Evolutionary conservation across 2,888 invertebrate genomes (phyloP).

Genomic region (Cephalotes varians): DNA sequence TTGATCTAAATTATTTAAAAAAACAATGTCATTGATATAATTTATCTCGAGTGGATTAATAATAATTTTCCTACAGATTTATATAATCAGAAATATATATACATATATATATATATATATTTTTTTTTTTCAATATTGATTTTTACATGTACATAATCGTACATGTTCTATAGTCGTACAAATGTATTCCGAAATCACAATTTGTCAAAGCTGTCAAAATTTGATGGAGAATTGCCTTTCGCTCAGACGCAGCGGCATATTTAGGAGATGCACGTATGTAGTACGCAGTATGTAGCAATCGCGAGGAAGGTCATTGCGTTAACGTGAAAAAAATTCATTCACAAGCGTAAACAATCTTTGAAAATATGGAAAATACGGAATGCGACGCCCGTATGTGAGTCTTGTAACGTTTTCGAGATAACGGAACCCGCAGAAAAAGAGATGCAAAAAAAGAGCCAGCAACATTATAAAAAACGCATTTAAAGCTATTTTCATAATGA

Average conservation of each 20-base stretch:
- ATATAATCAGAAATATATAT: neutral
- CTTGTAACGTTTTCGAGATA: slow-evolving; percentile 6
- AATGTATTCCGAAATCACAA: neutral
- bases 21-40: no score
- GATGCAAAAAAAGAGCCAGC: neutral
- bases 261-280: neutral
- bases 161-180: neutral
- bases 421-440: slow-evolving; percentile 4
- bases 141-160: neutral
- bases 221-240: slow-evolving; percentile 14
- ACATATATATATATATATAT: neutral
- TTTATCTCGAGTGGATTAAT: neutral
- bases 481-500: slow-evolving; percentile 30
- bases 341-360: slow-evolving; percentile 2
- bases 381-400: slow-evolving; percentile 12
- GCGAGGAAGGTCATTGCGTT: slow-evolving; percentile 1
- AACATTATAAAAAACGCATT: neutral
- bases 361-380: neutral
- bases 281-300: neutral
- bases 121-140: neutral
- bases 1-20: no score
- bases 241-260: neutral
- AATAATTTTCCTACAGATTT: neutral
- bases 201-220: slow-evolving; percentile 11
- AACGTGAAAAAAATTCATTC: slow-evolving; percentile 7